Evolutionary conservation across 2,888 invertebrate species (phyloP).

Genomic region (Brachycybe producta): DNA sequence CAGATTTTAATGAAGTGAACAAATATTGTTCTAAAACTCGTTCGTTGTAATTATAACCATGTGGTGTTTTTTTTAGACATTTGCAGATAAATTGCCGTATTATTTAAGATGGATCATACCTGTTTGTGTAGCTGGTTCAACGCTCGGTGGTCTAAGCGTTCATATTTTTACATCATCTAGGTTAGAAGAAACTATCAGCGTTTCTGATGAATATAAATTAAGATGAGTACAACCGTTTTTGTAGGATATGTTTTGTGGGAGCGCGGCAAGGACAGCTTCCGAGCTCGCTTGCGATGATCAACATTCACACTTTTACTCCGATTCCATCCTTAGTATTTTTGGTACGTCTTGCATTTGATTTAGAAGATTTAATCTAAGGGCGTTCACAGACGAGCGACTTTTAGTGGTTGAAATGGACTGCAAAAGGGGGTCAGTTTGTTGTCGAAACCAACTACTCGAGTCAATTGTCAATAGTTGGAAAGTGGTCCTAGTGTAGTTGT

Average conservation of each 20-base stretch:
- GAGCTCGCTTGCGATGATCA: conserved; percentile 61
- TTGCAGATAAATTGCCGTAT: conserved; percentile 63
- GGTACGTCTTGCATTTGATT: too few relatives aligned
- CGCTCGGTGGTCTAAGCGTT: conserved; percentile 83
- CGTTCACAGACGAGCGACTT: too few relatives aligned
- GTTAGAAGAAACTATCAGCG: conserved; percentile 29
- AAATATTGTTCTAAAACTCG: not conserved
- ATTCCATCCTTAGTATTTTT: conserved; percentile 67
- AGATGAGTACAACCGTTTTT: conserved; percentile 9
- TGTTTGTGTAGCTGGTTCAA: conserved; percentile 78
- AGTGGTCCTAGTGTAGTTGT: too few relatives aligned
- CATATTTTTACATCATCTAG: conserved; percentile 89
- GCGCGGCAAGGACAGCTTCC: conserved; percentile 82
- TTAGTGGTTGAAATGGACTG: too few relatives aligned
- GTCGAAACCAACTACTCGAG: too few relatives aligned
- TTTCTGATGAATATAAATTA: not conserved
- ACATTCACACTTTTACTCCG: conserved; percentile 59
- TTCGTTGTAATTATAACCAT: too few relatives aligned
- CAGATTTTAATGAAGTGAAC: conserved; percentile 29
- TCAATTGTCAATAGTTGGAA: too few relatives aligned
- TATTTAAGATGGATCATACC: conserved; percentile 68
- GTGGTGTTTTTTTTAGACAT: conserved; percentile 53
- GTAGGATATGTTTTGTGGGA: conserved; percentile 78
- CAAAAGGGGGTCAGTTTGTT: too few relatives aligned
- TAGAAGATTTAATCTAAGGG: too few relatives aligned